Conservation (phyloP, 2,113 vertebrate genomes). For the Corythornis madagascariensis region DNA sequence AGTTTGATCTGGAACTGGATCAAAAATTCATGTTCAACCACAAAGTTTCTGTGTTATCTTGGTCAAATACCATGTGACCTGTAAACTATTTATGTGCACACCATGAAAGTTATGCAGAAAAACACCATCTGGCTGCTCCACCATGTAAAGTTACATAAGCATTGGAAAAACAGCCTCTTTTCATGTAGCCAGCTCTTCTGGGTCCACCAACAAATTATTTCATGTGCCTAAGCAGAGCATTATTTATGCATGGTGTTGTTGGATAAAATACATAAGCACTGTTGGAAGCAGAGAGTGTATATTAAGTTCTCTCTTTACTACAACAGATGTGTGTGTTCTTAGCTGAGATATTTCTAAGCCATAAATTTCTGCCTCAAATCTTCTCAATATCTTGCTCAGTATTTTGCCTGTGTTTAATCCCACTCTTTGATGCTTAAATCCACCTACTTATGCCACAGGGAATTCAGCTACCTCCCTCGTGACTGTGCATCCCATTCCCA, state of each 20-base stretch:
- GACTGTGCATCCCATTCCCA: neutral
- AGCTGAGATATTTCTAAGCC: neutral
- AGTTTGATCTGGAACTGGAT: neutral
- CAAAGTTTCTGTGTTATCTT: neutral
- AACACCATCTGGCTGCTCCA: neutral
- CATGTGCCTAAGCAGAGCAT: neutral
- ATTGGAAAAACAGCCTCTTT: neutral
- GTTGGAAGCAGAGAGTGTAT: neutral
- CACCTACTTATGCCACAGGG: neutral
- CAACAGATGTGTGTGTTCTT: neutral
- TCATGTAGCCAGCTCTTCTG: neutral
- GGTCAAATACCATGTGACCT: neutral
- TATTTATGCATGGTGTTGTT: neutral
- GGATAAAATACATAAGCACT: neutral
- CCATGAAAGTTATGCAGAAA: neutral
- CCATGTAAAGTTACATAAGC: neutral
- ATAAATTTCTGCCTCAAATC: neutral
- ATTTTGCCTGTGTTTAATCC: neutral
- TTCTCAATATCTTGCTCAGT: neutral
- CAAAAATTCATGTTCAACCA: neutral
- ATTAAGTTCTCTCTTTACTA: neutral
- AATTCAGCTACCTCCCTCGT: accelerated
- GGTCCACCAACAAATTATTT: neutral
- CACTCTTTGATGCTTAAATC: accelerated
- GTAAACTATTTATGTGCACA: neutral